Percentiles rank a stretch among this genome's conserved stretches.
phyloP scores from a whole-genome alignment of 2,113 vertebrate species.

The Montifringilla adamsi region DNA sequence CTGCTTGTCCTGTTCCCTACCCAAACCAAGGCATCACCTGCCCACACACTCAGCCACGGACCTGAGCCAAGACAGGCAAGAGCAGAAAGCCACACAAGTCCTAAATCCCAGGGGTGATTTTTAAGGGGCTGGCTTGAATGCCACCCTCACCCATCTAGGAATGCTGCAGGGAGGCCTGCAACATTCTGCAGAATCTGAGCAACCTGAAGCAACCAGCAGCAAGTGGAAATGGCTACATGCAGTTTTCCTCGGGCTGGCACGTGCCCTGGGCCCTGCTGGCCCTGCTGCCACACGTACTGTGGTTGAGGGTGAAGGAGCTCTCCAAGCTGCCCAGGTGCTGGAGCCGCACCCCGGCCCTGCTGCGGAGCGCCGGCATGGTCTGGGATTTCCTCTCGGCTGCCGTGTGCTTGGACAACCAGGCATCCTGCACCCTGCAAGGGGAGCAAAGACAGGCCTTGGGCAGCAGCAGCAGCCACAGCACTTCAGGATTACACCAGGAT shows the following conservation, averaged over 20 bases:
- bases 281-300: constrained; percentile 73
- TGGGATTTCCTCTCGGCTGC: constrained; percentile 88
- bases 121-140: neutral
- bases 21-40: neutral
- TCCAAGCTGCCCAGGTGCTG: constrained; percentile 91
- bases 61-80: neutral
- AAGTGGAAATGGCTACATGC: neutral
- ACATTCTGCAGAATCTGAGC: neutral
- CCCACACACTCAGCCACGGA: neutral
- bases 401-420: constrained; percentile 82
- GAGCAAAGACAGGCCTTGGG: neutral
- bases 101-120: neutral
- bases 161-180: neutral
- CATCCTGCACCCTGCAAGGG: constrained; percentile 81
- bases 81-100: neutral
- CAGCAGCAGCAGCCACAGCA: neutral
- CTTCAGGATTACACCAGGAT: rapidly evolving
- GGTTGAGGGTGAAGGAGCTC: constrained; percentile 90
- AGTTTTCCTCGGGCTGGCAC: neutral
- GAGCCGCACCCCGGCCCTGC: constrained; percentile 81
- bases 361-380: constrained; percentile 91
- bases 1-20: neutral
- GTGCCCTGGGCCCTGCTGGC: neutral
- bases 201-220: neutral
- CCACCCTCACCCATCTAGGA: neutral